Evolutionary conservation across 1,140 invertebrate species (phyloP), one percentile per base, ranked within the genome.

Genomic region (Ceratina calcarata): DNA sequence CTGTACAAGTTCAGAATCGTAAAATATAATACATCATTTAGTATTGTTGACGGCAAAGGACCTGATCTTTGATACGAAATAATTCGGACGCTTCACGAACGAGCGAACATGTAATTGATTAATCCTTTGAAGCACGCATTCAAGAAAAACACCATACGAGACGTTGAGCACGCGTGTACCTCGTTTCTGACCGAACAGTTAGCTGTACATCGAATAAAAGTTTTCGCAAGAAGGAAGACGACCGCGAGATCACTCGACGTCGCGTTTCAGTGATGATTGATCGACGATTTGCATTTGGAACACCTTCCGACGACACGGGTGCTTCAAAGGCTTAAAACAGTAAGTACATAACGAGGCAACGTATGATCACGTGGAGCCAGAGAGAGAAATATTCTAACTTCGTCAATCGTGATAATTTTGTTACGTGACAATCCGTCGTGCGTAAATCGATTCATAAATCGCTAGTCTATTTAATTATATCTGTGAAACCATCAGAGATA

Each of bases 51-150:
- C n/a, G n/a, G n/a, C n/a, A n/a, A n/a, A n/a, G n/a, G n/a, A n/a
- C n/a, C n/a, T n/a, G 15, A 57, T 57, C 18, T 57, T 57, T 2
- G 16, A 60, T 15, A 60, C 71, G 13, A 51, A 83, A 87, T 87
- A 61, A 62, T 86, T 85, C 87, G 80, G 86, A 64, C 84, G 80
- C 75, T 84, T 90, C 83, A 58, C 78, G 22, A 83, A 58, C 81
- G 53, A 86, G 62, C 20, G 64, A 85, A 66, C 16, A 80, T 76
- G 55, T 80, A 69, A 81, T 62, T 80, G 64, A 81, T 62, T 85
- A 72, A 78, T 72, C 76, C 76, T 65, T 78, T 72, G 76, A 78
- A 78, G 76, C 76, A 78, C 76, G 60, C 66, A 61, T 70, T 77
- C 45, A 71, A 72, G 68, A 78, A 55, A 76, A 55, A 61, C 3